Base-by-base conservation (phyloP, 2,797 vertebrate genomes). In the Naso thynnoides region DNA sequence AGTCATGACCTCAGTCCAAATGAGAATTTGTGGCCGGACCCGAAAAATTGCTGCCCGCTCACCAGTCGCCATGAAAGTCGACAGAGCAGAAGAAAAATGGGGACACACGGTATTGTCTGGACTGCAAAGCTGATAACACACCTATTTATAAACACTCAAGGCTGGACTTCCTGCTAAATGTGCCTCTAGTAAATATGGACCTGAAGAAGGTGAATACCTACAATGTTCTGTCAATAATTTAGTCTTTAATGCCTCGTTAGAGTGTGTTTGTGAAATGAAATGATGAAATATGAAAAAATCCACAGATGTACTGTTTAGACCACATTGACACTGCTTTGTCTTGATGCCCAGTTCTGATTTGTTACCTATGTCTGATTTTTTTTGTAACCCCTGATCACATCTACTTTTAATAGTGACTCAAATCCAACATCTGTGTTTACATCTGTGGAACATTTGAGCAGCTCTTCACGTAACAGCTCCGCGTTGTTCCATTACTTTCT, bases 1-100 rank as follows among this genome's bases (percentile, higher is more conserved):
- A 65, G 38, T 70, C 33, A 48, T 21, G 58, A 69, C 73, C 41
- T 49, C 45, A 23, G 45, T 78, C 15, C 16, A 36, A 68, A 70
- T 1, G 38, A 70, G 50, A 58, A 66, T 56, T 29, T 74, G 39
- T 36, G 53, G 50, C 33, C 23, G 27, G 21, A 33, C 41, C 50
- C 53, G 18, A 62, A 77, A n/a, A 67, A 70, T 56, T 24, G 6
- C 39, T 8, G 36, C 48, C 58, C 31, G 16, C 24, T 58, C 1
- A 14, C 14, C 8, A 58, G 38, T 27, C 9, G 9, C 52, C 18
- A 24, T 56, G 41, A 39, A 73, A 62, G 23, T 14, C 45, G 49
- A 64, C 54, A 36, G 54, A 59, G 52, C 16, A 49, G 39, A 41
- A 54, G 41, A 62, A 16, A 0, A 72, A 27, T 33, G 0, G 19